Base-by-base conservation (phyloP, 2,113 vertebrate species). In the Gobiocypris rarus region DNA sequence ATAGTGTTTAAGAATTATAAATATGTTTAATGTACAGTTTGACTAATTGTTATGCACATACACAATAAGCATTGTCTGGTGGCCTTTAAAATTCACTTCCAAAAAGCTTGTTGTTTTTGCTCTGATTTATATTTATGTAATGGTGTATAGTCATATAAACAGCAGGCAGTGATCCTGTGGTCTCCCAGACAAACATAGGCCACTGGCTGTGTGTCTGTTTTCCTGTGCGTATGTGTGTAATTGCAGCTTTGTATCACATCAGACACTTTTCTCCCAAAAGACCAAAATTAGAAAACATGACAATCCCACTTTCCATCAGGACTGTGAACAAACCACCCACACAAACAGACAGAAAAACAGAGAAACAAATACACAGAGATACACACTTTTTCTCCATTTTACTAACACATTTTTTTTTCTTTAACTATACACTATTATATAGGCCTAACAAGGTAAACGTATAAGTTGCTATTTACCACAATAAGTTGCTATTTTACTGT, bases 221-320 rank as follows among this genome's bases (percentile, higher is more conserved):
- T 34, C 31, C 43, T 81, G 26, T 28, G 43, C n/a, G 38, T 70
- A 3, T 52, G 24, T 28, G 11, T 59, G 56, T 50, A 45, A 63
- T 10, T 63, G 41, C 54, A 52, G 26, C 43, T 81, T 63, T 41
- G 31, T 61, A 3, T 58, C 31, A 17, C 38, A 79, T 70, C 52
- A 34, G 38, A 24, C 81, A 63, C 45, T 38, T 81, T 69, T 69
- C 26, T 75, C 63, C 50, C 41, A 58, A 48, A 50, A 63, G 45
- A 69, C 59, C 28, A 52, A 84, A 65, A 77, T 77, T 54, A 67
- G 54, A 75, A 67, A 75, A 67, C 74, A 65, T 77, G 71, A 61
- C 56, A 65, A 50, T 50, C 71, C 82, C 71, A 34, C 74, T 65
- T 83, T 63, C 56, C 70, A 61, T 83, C 82, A 76, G 73, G 24